Evolutionary conservation across 2,797 vertebrate genomes (phyloP), one percentile per base, ranked within the genome.

Genomic region (Cheirogaleus major): DNA sequence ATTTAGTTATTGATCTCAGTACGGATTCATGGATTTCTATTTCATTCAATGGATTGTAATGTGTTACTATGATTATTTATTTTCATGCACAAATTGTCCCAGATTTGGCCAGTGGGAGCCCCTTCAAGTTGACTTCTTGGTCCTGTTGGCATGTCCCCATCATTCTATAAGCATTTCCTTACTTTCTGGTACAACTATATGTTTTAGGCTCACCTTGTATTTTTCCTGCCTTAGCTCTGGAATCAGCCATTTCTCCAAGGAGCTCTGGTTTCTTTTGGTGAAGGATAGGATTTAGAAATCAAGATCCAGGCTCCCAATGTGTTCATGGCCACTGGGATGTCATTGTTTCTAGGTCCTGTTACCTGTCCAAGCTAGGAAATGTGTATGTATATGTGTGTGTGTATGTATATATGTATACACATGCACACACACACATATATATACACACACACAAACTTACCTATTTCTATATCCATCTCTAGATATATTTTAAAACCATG

Each of bases 141-240:
- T 94, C 79, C 48, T 80, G 2, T 45, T 79, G 48, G 32, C 13
- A 55, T 75, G 13, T 38, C 27, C 72, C 43, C 43, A 45, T 86
- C 38, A 63, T 95, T 75, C 45, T 81, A 13, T 85, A 55, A 86
- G 41, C 27, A 69, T 73, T 84, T 75, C 12, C 83, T 83, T 86
- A 70, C 52, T 83, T 94, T 84, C 30, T 61, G 67, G 27, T 70
- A 61, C 32, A 69, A n/a, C n/a, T 61, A 73, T 8, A 11, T 73
- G 59, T 93, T 93, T 18, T 43, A 43, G 85, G 25, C 18, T 91
- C 41, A 52, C 57, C 80, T 90, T 82, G 50, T 95, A 43, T 93
- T 86, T 96, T 93, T 30, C 59, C 38, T 78, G 45, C 45, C 13
- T 92, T 57, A 22, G 55, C 59, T 82, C 70, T 83, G 41, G 67